Evolutionary conservation across 2,113 vertebrate genomes (phyloP), one percentile per base, ranked within the genome.

Genomic region (Chroicocephalus ridibundus): DNA sequence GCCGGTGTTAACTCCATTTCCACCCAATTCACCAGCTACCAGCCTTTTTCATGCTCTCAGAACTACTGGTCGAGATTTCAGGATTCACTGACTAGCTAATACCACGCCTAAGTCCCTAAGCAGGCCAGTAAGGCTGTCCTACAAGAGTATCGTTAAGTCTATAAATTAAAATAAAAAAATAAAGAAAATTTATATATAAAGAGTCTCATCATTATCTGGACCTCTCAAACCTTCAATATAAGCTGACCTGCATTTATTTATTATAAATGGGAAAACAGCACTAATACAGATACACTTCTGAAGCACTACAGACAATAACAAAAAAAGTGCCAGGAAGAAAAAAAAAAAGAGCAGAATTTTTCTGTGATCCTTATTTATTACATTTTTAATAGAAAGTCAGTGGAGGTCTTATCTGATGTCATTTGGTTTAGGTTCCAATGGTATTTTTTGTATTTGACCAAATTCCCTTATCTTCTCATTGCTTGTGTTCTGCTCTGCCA

Each of bases 381-480:
- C 94, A 96, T 97, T 98, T 98, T 98, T 98, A 98, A 98, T 98
- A 97, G 98, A 98, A 98, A 98, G 90, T 90, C 97, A 93, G 97
- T 92, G 77, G 84, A 95, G 92, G 93, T 66, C 94, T 98, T 98
- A 98, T 98, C 98, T 98, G 95, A 97, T 98, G 97, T 97, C 96
- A 97, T 98, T 98, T 95, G 97, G 96, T 97, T 98, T 98, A 97
- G 97, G 95, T 98, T 98, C 98, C 97, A 95, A 96, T 94, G 91
- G 96, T 88, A 94, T 94, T 97, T 97, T 97, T 97, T 97, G 94
- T 98, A 97, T 98, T 98, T 97, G 97, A 97, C 98, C 98, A 98
- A 98, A 98, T 97, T 98, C 98, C 96, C 97, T 98, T 98, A 98
- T 98, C 98, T 98, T 96, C 95, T 96, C 93, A 89, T 97, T 97